Base-by-base conservation (phyloP, 2,888 invertebrate species). In the Metacarcinus magister region DNA sequence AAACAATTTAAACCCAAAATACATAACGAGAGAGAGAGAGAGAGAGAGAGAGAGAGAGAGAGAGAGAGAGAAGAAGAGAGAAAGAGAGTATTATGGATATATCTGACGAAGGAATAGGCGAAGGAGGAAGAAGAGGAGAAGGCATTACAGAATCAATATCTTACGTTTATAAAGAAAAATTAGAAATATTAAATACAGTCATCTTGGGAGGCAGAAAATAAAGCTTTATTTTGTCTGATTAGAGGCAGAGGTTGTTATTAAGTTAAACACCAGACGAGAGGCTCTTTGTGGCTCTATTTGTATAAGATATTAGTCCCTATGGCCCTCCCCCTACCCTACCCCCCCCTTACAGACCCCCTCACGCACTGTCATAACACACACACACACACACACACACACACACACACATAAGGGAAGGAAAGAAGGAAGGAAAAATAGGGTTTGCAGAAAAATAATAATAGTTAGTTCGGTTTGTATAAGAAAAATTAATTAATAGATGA, bases 231-330 rank as follows among this genome's bases (percentile, higher is more conserved):
- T 10, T 39, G 19, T 39, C 46, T 93, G 39, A 60, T 93, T 93
- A 60, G 5, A 60, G 60, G 10, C 32, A 54, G 67, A 2, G 60
- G 16, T 39, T 54, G 60, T 60, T 93, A 93, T 93, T 93, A 93
- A 32, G 60, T 19, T 93, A 93, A 93, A 93, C 67, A 93, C 93
- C 16, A n/a, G 43, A 23, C 19, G 16, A 46, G 92, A 91, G 48
- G 44, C 44, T 28, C 75, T 46, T 82, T 87, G 60, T 44, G 48
- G 16, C 91, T 67, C 23, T 95, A 46, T 95, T 95, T 95, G 95
- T 43, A 75, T 54, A 95, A 92, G 95, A 75, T 92, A 95, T 95
- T 95, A 95, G 46, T 91, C 67, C 44, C 67, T 32, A 5, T 32
- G 95, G 75, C n/a, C 19, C 23, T 23, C n/a, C 48, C 94, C 16